Base-by-base conservation (phyloP, 2,797 vertebrate genomes). In the Eospalax fontanierii region DNA sequence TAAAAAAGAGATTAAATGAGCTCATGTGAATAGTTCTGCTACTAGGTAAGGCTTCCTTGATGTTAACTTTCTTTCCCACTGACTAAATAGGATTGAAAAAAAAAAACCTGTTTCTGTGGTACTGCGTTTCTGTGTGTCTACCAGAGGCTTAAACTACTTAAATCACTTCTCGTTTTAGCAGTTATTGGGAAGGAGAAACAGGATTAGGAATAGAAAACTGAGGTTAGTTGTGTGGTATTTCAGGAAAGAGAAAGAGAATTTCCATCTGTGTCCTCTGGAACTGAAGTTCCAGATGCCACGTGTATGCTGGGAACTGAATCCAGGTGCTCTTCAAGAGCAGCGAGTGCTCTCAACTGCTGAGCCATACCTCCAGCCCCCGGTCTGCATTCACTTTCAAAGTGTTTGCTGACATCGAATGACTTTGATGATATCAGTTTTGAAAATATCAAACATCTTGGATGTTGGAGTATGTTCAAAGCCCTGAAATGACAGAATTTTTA, bases 111-210 rank as follows among this genome's bases (percentile, higher is more conserved):
- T 78, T 90, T 91, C 40, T 40, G 59, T 76, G 71, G 5, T 89
- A 78, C 40, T 83, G 10, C 75, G 79, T 66, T 85, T 92, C 86
- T 65, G 35, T 89, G 18, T 91, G 79, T 70, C 50, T 59, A 85
- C 30, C 14, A 82, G 70, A 46, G 46, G 24, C 14, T 75, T 95
- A 65, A 83, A 74, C 71, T 81, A 93, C 26, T 83, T 80, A 93
- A 95, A 87, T 35, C n/a, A 80, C 80, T 97, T 96, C 65, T 87
- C 73, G 91, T 84, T 91, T 95, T 86, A 92, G 75, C 68, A 92
- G 73, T 68, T 83, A 90, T 6, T 73, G 22, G 43, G 83, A 89
- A 92, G 87, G 61, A 94, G 94, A 95, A 88, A 82, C 2, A 86
- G 54, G n/a, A 89, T 79, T 26, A 76, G 70, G 35, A 90, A 92